These are phyloP conservation scores for Alauda arvensis DNA, from an alignment of 2,797 vertebrate genomes.

Conservation along the genomic window DNA sequence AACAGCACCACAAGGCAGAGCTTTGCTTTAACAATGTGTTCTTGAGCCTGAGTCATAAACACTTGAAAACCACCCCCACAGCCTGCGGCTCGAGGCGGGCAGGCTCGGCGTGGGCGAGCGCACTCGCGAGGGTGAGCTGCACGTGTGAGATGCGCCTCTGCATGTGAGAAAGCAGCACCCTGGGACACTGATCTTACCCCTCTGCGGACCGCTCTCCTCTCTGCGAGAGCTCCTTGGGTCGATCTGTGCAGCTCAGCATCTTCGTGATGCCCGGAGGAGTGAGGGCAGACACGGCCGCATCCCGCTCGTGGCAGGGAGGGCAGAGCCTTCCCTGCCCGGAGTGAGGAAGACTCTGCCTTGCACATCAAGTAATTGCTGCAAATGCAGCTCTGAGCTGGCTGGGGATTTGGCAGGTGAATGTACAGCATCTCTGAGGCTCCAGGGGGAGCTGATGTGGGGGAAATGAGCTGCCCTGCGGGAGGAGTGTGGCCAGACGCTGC, in stretches of 20 bases:
- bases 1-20: background rate
- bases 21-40: background rate
- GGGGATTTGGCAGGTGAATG: background rate
- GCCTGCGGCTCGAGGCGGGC: background rate
- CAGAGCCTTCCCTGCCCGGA: background rate
- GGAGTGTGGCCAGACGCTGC: background rate
- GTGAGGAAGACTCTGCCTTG: background rate
- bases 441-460: background rate
- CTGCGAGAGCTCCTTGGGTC: background rate
- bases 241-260: background rate
- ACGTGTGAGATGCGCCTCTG: background rate
- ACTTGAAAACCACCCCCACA: constrained; percentile 19
- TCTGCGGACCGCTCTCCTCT: background rate
- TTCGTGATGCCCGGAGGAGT: fast-evolving
- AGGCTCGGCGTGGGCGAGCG: background rate
- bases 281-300: fast-evolving
- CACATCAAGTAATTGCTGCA: background rate
- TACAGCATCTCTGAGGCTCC: background rate
- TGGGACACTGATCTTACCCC: background rate
- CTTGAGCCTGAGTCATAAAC: constrained; percentile 27
- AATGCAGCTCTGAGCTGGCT: background rate
- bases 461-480: background rate
- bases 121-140: background rate
- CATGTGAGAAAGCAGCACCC: background rate
- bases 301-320: background rate